Evolutionary conservation across 2,888 invertebrate genomes (phyloP).

Genomic region (Hoplodrina ambigua): DNA sequence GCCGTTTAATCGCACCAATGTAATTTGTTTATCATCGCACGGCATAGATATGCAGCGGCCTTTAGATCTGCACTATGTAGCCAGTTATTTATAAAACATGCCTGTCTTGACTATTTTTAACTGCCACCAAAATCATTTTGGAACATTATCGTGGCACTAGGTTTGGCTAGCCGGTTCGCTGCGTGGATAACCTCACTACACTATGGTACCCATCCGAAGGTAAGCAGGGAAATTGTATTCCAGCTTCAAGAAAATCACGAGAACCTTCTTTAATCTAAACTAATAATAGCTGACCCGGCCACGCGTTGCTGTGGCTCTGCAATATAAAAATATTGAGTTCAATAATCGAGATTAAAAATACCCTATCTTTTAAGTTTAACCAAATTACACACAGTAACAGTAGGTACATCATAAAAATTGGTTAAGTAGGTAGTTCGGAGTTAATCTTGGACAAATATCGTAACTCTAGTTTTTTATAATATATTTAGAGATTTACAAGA

Average conservation of each 20-base stretch:
- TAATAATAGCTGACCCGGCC: too few species aligned
- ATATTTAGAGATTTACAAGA: too few species aligned
- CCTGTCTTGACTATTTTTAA: conserved; percentile 51
- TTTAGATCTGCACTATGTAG: conserved; percentile 50
- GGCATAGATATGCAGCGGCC: conserved; percentile 55
- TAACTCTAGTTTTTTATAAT: too few species aligned
- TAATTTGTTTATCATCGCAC: conserved; percentile 38
- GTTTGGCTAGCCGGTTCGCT: not conserved
- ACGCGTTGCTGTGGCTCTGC: too few species aligned
- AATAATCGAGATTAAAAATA: too few species aligned
- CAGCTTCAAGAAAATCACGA: not conserved
- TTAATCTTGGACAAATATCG: too few species aligned
- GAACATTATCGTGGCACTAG: conserved; percentile 42
- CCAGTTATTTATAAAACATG: conserved; percentile 54
- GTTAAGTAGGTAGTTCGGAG: too few species aligned
- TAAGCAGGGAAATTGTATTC: not conserved
- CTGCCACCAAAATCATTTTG: conserved; percentile 51
- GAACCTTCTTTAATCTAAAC: not conserved
- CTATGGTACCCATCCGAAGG: too few species aligned
- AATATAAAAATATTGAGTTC: too few species aligned
- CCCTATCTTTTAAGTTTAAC: too few species aligned
- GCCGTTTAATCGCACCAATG: conserved; percentile 7
- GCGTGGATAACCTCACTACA: not conserved
- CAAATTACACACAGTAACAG: too few species aligned
- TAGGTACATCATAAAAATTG: too few species aligned